Base-by-base conservation (phyloP, 2,113 vertebrate genomes). In the Halcyon malimbica region DNA sequence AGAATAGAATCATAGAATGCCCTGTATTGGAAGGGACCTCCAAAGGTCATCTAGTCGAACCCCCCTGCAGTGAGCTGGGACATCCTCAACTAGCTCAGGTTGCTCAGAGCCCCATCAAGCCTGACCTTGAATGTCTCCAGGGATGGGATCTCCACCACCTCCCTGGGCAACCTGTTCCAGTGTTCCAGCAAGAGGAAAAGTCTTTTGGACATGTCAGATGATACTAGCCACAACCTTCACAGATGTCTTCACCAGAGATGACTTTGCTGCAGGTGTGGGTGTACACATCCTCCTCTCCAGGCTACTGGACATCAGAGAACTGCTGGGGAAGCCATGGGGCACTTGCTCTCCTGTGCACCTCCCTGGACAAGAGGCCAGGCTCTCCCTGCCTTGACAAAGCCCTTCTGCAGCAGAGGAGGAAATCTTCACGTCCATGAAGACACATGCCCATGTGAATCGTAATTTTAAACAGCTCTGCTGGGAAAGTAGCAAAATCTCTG, bases 221-320 rank as follows among this genome's bases (percentile, higher is more conserved):
- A 41, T 26, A 39, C 75, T 51, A 92, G 44, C n/a, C 54, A 56
- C 29, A 74, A 73, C 16, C 29, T 7, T 50, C 46, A 26, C 3
- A 31, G 59, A 76, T 23, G 37, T 21, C 75, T 90, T 77, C 64
- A 81, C 26, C 39, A 56, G 35, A 5, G 24, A 33, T 0, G 2
- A 21, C 57, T 71, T 53, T 71, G 17, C 53, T 63, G 28, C 0
- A 0, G 16, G 17, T 39, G 12, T 2, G 6, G 23, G 57, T 48
- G 53, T 39, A 23, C 56, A 10, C 3, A 2, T 11, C 42, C 48
- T 56, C 42, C 21, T 37, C 54, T 29, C 33, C 62, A 42, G 44
- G 42, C 29, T 39, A 39, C 31, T 54, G 80, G 67, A 87, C 28
- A 33, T 60, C 16, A 10, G 12, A 21, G 48, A 56, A 13, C 53